Evolutionary conservation across 2,797 vertebrate genomes (phyloP).

Genomic region (Bradypodion ventrale): DNA sequence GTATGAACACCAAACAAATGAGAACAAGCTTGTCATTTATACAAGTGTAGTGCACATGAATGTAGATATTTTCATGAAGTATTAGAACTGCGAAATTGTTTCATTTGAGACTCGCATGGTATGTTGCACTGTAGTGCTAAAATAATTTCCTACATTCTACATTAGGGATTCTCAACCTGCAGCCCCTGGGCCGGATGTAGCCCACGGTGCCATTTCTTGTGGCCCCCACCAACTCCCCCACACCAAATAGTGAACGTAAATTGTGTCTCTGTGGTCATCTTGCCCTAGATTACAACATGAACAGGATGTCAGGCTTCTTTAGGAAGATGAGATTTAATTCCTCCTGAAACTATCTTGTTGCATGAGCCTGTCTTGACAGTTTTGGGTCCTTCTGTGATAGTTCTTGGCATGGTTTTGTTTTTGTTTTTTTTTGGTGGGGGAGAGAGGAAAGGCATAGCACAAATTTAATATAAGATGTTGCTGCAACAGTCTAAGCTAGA

Average conservation of each 20-base stretch:
- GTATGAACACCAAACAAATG: too few relatives aligned
- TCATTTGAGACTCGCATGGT: not conserved
- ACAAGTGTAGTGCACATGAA: not conserved
- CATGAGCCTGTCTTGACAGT: constrained; percentile 53
- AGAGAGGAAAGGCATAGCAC: constrained; percentile 49
- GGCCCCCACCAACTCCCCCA: too few relatives aligned
- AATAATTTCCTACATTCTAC: not conserved
- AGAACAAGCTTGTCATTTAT: too few relatives aligned
- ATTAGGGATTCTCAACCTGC: too few relatives aligned
- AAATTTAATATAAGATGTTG: constrained; percentile 42
- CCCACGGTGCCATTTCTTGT: too few relatives aligned
- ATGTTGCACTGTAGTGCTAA: not conserved
- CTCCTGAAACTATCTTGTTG: constrained; percentile 58
- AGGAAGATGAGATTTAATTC: constrained; percentile 52
- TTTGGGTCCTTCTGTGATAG: constrained; percentile 54
- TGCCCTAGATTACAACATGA: constrained; percentile 24
- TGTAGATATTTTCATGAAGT: not conserved
- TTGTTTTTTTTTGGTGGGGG: not conserved
- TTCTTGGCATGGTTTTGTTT: constrained; percentile 63
- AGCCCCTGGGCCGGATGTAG: too few relatives aligned
- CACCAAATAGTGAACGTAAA: not conserved
- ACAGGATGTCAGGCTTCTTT: constrained; percentile 64
- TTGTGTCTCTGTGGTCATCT: constrained; percentile 19
- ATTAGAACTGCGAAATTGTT: not conserved
- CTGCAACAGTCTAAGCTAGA: constrained; percentile 44